Percentiles rank a stretch among this genome's conserved stretches.
These are phyloP conservation scores for Anolis apletophallus DNA, from an alignment of 2,797 vertebrate species.

Conservation along the genomic window DNA sequence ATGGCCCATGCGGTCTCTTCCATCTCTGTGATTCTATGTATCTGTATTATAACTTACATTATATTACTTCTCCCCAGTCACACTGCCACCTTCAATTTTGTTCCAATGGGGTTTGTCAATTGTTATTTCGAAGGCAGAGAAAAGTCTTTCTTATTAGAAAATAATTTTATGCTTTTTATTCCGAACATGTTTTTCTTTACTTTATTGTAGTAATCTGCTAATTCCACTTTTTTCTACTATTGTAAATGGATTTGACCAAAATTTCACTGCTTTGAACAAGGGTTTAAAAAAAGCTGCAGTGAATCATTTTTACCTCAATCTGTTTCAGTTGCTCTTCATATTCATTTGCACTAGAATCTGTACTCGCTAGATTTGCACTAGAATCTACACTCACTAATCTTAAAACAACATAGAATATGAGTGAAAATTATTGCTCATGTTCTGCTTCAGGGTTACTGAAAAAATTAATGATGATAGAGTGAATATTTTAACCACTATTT, in stretches of 20 bases:
- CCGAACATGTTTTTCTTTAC: neutral
- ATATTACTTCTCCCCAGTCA: neutral
- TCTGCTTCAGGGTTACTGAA: neutral
- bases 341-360: no score
- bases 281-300: neutral
- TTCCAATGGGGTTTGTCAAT: neutral
- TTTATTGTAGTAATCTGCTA: neutral
- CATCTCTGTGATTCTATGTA: no score
- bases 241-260: neutral
- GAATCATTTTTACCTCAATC: constrained; percentile 1
- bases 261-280: neutral
- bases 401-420: neutral
- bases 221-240: constrained; percentile 1
- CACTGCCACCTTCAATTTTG: neutral
- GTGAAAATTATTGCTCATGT: neutral
- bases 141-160: neutral
- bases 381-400: neutral
- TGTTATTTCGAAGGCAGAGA: neutral
- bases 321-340: neutral
- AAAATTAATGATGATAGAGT: neutral
- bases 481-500: neutral
- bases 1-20: no score
- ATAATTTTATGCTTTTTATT: neutral
- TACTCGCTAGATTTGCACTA: neutral
- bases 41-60: no score